Conservation (phyloP, 2,888 invertebrate genomes). For the Slavum lentiscoides region DNA sequence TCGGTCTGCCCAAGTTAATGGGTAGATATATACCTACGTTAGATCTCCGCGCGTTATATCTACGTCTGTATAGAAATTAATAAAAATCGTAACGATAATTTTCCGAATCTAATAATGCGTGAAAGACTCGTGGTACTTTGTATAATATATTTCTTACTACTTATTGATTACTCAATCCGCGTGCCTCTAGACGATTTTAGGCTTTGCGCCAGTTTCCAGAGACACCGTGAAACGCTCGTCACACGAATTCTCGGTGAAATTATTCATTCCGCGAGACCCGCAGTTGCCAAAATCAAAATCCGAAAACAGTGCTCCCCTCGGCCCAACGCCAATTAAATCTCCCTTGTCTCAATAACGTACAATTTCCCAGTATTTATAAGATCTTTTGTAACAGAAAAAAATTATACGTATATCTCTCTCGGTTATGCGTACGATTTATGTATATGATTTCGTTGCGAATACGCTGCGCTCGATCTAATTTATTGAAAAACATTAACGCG, state of each 20-base stretch:
- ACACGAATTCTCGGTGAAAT: conserved; percentile 11
- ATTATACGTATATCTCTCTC: not conserved
- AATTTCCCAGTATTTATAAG: not conserved
- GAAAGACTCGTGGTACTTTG: too few species aligned
- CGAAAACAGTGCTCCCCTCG: conserved; percentile 10
- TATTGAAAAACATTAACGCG: too few species aligned
- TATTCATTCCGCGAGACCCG: conserved; percentile 3
- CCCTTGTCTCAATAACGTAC: too few species aligned
- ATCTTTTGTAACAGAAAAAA: not conserved
- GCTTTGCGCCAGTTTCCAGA: conserved; percentile 23
- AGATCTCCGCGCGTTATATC: too few species aligned
- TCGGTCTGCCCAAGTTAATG: too few species aligned
- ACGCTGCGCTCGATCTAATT: too few species aligned
- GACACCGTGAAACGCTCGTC: not conserved
- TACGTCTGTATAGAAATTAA: too few species aligned
- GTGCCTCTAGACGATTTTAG: conserved; percentile 4
- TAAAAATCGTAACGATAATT: too few species aligned
- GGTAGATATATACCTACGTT: too few species aligned
- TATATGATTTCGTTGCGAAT: too few species aligned
- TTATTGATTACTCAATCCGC: not conserved
- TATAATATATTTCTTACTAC: not conserved
- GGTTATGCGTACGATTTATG: not conserved
- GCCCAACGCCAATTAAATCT: conserved; percentile 26
- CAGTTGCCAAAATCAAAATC: conserved; percentile 45
- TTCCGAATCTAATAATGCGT: too few species aligned